Evolutionary conservation across 2,113 vertebrate species (phyloP), one percentile per base, ranked within the genome.

Genomic region (Blennius ocellaris): DNA sequence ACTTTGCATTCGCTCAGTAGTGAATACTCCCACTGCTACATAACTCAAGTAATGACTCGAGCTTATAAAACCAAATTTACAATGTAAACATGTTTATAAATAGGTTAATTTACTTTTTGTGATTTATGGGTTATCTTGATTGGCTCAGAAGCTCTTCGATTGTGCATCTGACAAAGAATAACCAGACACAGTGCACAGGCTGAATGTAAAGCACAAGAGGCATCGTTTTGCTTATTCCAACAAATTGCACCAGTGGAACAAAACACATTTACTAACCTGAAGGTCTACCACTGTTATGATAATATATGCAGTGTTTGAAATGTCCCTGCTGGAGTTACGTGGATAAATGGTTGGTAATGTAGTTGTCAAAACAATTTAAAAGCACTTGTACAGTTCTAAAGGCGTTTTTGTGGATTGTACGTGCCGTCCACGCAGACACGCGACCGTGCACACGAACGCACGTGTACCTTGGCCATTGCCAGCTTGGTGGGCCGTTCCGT

Each of bases 381-480:
- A 30, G 21, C 21, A 30, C 21, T 30, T 30, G 21, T 30, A 30
- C 21, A 30, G 9, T 36, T 3, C n/a, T 65, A 52, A 69, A 45
- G 44, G 10, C 16, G 12, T 37, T 73, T 75, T 38, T 63, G 53
- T 36, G 15, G 39, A 62, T 6, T 37, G 10, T n/a, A n/a, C 36
- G 16, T 64, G 14, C 8, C 17, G 8, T 41, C 6, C 16, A 44
- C 40, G 45, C 63, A 50, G 21, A 53, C 36, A 53, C 9, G 72
- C 8, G 16, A 38, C n/a, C 17, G 58, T 51, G 21, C 69, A 45
- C 36, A 43, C 62, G 8, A 68, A 53, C 9, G 11, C 30, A 70
- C 68, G 69, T 57, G 85, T 93, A 94, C 93, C 93, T 93, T 92
- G 92, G 43, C 76, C 88, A 53, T 81, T 73, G 38, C 76, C 78